Percentiles rank a stretch among this genome's conserved stretches.
Conservation (phyloP, 2,113 vertebrate genomes). For the Eolophus roseicapilla region DNA sequence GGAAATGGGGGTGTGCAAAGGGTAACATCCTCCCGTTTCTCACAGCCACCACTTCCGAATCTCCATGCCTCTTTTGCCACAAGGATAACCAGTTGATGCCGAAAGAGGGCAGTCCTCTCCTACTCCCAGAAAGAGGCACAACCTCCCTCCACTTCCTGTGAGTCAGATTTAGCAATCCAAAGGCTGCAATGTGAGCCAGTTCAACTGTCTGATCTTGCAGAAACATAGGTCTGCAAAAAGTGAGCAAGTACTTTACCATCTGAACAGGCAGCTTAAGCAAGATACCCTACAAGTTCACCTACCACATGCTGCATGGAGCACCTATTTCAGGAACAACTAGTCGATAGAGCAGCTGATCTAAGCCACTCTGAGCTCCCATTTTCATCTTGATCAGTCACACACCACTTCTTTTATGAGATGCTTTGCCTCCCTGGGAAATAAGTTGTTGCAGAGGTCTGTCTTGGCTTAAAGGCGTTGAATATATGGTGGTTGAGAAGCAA, state of each 20-base stretch:
- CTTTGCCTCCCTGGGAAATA: neutral
- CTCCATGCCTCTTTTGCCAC: neutral
- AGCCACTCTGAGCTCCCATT: neutral
- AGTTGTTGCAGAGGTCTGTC: neutral
- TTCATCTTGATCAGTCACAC: neutral
- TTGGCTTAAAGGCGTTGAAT: neutral
- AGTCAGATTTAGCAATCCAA: neutral
- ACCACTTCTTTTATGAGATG: neutral
- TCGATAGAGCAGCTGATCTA: neutral
- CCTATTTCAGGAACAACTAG: neutral
- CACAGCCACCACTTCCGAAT: neutral
- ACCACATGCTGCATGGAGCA: neutral
- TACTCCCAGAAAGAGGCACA: neutral
- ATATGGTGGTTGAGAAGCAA: neutral
- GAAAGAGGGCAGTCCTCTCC: neutral
- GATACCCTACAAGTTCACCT: neutral
- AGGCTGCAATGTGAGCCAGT: slow-evolving; percentile 51
- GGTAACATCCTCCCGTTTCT: neutral
- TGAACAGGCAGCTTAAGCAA: neutral
- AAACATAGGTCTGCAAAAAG: neutral
- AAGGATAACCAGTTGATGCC: neutral
- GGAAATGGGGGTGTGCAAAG: neutral
- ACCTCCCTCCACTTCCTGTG: neutral
- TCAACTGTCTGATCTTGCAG: neutral
- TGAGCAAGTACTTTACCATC: neutral